Evolutionary conservation across 2,113 vertebrate species (phyloP), one percentile per base, ranked within the genome.

Genomic region (Elephas maximus): DNA sequence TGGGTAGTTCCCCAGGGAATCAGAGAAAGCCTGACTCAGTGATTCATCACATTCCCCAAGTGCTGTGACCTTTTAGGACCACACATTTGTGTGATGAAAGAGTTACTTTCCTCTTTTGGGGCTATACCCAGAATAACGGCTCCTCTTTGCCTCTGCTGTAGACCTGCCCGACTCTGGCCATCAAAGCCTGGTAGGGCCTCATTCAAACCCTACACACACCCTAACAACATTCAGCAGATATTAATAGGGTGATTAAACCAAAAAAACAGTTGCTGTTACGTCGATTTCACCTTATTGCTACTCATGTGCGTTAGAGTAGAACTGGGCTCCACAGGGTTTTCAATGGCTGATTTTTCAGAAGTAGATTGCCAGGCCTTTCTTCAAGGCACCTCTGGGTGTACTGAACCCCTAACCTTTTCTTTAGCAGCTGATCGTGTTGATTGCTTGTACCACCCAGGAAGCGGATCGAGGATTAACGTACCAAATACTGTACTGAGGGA

Each of bases 81-180:
- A 20, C 63, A 57, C 20, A 30, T 30, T 20, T 41, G 24, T 30
- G 0, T 6, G 15, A 37, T 12, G 28, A 63, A 33, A 17, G 17
- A 87, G 65, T 51, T 37, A 23, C 28, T 51, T 60, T 69, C 41
- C 48, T 91, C 37, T 78, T 82, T 14, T 8, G 9, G 14, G 37
- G 11, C 23, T 24, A 23, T 1, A 81, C 24, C 15, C 33, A 28
- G 53, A 62, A 10, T 6, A 44, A 9, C 18, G 8, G 20, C 12
- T 33, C 24, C 23, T 69, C 17, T 18, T 26, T 0, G 9, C 65
- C 28, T 28, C 6, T 8, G 12, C 76, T 0, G 1, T 4, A 4
- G 6, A n/a, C 41, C 24, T 73, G 6, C 33, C 3, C 9, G 8
- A 18, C 2, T 4, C 24, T 28, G 60, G 23, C 60, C 53, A 7